A percentile compares a stretch with the other conserved stretches of the same genome.
Evolutionary conservation across 2,888 invertebrate species (phyloP).

Genomic region (Azorinus chamasolen): DNA sequence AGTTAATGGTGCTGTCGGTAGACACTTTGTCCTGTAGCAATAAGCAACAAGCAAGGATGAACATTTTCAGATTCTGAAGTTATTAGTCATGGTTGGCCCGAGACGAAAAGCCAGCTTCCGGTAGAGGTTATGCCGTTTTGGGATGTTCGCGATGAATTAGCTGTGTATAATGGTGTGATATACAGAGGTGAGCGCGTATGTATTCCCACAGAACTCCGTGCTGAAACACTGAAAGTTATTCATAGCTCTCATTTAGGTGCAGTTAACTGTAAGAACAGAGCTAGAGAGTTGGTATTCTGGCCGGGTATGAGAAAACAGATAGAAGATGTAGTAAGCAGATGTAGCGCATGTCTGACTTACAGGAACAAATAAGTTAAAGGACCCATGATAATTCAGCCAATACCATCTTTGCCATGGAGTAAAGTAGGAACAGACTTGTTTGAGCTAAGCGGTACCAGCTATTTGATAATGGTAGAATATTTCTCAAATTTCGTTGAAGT

Average conservation of each 20-base stretch:
- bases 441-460: background rate
- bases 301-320: constrained; percentile 41
- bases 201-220: constrained; percentile 30
- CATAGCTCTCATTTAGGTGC: constrained; percentile 52
- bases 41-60: constrained; percentile 28
- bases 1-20: constrained; percentile 15
- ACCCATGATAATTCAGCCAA: constrained; percentile 20
- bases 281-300: constrained; percentile 58
- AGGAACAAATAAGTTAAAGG: constrained; percentile 20
- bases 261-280: constrained; percentile 49
- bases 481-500: background rate
- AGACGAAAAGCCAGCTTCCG: constrained; percentile 23
- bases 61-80: constrained; percentile 19
- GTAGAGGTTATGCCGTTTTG: constrained; percentile 14
- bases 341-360: constrained; percentile 24
- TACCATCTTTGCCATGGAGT: constrained; percentile 16
- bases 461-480: background rate
- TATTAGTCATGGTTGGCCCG: constrained; percentile 35
- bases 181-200: constrained; percentile 25
- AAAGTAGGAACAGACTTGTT: background rate
- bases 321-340: constrained; percentile 37
- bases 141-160: too few species aligned
- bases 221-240: constrained; percentile 34
- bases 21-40: constrained; percentile 19
- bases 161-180: constrained; percentile 16